Evolutionary conservation across 2,113 vertebrate genomes (phyloP), one percentile per base, ranked within the genome.

Genomic region (Peromyscus leucopus): DNA sequence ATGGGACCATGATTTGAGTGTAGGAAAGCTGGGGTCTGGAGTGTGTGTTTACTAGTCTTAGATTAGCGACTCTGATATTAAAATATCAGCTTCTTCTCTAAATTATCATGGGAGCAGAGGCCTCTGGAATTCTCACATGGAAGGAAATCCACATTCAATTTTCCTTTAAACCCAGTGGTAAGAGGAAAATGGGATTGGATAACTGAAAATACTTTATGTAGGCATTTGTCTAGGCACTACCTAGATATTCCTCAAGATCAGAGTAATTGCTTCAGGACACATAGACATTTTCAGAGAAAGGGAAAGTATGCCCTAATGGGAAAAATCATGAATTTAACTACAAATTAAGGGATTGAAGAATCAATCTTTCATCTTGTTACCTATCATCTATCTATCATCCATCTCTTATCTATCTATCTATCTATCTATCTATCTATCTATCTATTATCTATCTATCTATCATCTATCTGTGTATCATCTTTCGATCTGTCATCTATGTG

Each of bases 141-240:
- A 63, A 82, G 31, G 36, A 72, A 19, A 85, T 2, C 59, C 59
- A 85, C 39, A 65, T 42, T 31, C 46, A 28, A 16, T 87, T 96
- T 86, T 86, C 8, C 48, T 91, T 95, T 95, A 92, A 92, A 93
- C 12, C 76, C 57, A 55, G 31, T 95, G 63, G 88, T 51, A 94
- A 11, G 13, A 31, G 46, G 33, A 85, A 88, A 71, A 83, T 59
- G 57, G 7, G 16, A 69, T 59, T 88, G 51, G 36, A 19, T 92
- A 76, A 76, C 72, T 83, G 24, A 90, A 94, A 94, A 88, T 31
- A 95, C 79, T 94, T 95, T 39, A 71, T 24, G 22, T 2, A 63
- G 22, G 87, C 46, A 69, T 92, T 92, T 55, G 67, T 22, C n/a
- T 3, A 57, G 33, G 93, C 39, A 63, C 3, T 19, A 48, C 9